Evolutionary conservation across 1,140 invertebrate species (phyloP), one percentile per base, ranked within the genome.

Genomic region (Leucophenga varia): DNA sequence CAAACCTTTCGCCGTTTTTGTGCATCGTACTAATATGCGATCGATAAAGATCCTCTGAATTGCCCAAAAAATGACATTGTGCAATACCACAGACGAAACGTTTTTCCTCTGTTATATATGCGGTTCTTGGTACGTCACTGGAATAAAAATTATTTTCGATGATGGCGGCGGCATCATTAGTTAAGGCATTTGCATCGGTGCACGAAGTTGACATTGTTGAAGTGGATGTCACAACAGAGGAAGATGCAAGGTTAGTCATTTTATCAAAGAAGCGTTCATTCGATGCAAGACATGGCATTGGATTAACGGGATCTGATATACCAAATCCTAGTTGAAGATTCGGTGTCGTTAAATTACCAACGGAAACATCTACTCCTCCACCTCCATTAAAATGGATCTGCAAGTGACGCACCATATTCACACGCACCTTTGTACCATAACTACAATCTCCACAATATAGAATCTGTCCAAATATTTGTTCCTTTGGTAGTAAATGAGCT

Each of bases 261-360:
- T 88, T 89, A 63, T 91, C 88, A 64, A 91, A 91, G 81, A 89
- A 88, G 52, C 81, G 83, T 59, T 90, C 88, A 46, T 86, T 87
- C 22, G 84, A 84, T 38, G 88, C 84, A 14, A 90, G 74, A 69
- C 86, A 88, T 0, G 88, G 88, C 0, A 91, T 88, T 0, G 88
- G 88, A 77, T 91, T 91, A 0, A 89, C 83, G 0, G 85, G 84
- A 0, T 84, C 81, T 0, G 79, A 82, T 52, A 83, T 77, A 1
- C 86, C 79, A 2, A 84, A 82, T n/a, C 81, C 32, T 81, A 79
- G 0, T 78, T 30, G 25, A 30, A 8, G 7, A n/a, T 30, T 30
- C 25, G n/a, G 7, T 8, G 25, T 30, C 7, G 7, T 30, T 30
- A n/a, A 7, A 30, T 30, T 8, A 7, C 22, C 43, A 16, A 28